phyloP scores from a whole-genome alignment of 1,140 invertebrate species.

The Hyphantria cunea region DNA sequence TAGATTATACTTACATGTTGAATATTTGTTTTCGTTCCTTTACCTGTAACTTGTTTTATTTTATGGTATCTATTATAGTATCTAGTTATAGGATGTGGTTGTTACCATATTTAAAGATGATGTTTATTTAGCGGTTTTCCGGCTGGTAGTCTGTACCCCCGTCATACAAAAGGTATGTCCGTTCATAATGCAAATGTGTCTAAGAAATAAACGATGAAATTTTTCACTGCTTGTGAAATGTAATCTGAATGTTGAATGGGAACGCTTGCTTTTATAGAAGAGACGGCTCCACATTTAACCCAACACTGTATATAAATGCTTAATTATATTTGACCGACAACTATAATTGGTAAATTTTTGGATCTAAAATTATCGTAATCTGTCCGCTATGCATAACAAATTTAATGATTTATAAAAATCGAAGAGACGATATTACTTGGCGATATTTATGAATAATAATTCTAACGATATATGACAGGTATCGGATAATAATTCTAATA shows the following conservation, averaged over 20 bases:
- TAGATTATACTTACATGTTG: too few species aligned
- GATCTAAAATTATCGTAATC: too few species aligned
- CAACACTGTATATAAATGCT: background rate
- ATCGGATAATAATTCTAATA: too few species aligned
- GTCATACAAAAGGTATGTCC: slow-evolving; percentile 39
- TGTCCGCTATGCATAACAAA: too few species aligned
- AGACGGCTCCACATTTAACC: background rate
- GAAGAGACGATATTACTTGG: too few species aligned
- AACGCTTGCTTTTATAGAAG: slow-evolving; percentile 55
- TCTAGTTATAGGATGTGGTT: slow-evolving; percentile 61
- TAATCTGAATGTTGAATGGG: slow-evolving; percentile 38
- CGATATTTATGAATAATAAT: too few species aligned
- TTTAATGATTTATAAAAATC: too few species aligned
- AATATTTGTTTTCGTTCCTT: too few species aligned
- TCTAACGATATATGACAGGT: too few species aligned
- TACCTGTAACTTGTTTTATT: slow-evolving; percentile 23
- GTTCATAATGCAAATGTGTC: slow-evolving; percentile 33
- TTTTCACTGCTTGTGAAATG: slow-evolving; percentile 45
- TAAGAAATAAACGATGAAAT: slow-evolving; percentile 52
- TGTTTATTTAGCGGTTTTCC: slow-evolving; percentile 69
- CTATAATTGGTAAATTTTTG: too few species aligned
- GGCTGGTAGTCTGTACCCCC: slow-evolving; percentile 42
- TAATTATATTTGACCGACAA: slow-evolving; percentile 1
- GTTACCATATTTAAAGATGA: slow-evolving; percentile 61
- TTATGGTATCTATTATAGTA: slow-evolving; percentile 67